Percentiles rank a stretch among this genome's conserved stretches.
Conservation (phyloP, 1,140 invertebrate genomes). For the Zophobas atratus region DNA sequence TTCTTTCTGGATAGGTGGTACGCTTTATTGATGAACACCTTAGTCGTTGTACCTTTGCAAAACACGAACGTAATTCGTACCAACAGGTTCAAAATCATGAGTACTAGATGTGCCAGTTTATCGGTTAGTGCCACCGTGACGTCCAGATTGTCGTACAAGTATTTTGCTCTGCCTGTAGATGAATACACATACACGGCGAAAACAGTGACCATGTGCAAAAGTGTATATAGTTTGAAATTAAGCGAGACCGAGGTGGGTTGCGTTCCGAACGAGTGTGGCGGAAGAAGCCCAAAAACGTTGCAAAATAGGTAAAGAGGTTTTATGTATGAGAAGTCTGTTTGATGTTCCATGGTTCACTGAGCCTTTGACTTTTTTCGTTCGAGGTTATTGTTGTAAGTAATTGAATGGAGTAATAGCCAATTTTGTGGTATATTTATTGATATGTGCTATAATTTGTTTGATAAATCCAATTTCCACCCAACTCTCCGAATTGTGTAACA, state of each 20-base stretch:
- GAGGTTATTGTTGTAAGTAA: no score
- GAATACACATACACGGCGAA: neutral
- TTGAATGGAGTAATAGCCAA: no score
- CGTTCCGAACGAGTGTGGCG: neutral
- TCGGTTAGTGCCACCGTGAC: neutral
- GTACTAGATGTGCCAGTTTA: neutral
- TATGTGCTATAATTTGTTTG: no score
- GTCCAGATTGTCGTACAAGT: neutral
- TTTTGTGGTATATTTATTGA: no score
- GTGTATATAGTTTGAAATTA: neutral
- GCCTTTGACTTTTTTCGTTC: no score
- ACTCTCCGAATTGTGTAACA: no score
- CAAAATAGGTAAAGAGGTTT: neutral
- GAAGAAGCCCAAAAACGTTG: constrained; percentile 3
- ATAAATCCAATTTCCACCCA: no score
- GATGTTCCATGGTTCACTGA: neutral
- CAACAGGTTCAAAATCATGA: neutral
- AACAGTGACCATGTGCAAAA: neutral
- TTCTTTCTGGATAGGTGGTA: neutral
- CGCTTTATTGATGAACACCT: neutral
- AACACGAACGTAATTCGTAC: neutral
- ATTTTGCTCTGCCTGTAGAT: neutral
- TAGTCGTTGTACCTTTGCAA: neutral
- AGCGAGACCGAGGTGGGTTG: neutral
- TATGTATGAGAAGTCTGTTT: neutral